Percentiles rank a stretch among this genome's conserved stretches.
Evolutionary conservation across 2,113 vertebrate genomes (phyloP).

Genomic region (Odocoileus virginianus): DNA sequence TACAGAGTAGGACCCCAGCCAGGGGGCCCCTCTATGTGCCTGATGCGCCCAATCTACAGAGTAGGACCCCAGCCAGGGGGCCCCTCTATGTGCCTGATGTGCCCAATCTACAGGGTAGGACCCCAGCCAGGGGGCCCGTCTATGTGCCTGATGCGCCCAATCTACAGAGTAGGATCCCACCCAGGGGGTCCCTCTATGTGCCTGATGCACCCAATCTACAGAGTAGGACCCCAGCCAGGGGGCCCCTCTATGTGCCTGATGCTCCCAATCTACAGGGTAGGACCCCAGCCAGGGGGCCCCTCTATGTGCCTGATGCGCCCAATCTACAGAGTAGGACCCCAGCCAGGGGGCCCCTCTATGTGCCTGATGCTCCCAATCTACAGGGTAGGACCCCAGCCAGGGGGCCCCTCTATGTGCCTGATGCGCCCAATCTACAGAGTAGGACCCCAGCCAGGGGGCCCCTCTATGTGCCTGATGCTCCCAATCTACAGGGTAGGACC

Average conservation of each 20-base stretch:
- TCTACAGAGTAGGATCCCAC: background rate
- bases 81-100: background rate
- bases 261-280: background rate
- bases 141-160: too few relatives aligned
- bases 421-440: background rate
- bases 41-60: background rate
- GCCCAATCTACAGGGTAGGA: background rate
- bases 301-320: too few relatives aligned
- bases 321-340: background rate
- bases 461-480: background rate
- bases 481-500: background rate
- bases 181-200: background rate
- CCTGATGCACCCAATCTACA: background rate
- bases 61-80: background rate
- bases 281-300: background rate
- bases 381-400: background rate
- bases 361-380: background rate
- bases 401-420: background rate
- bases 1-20: background rate
- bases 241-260: background rate
- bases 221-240: background rate
- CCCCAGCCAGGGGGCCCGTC: background rate
- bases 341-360: background rate
- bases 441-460: background rate
- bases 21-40: background rate